Evolutionary conservation across 2,113 vertebrate species (phyloP).

Genomic region (Amazona guildingii): DNA sequence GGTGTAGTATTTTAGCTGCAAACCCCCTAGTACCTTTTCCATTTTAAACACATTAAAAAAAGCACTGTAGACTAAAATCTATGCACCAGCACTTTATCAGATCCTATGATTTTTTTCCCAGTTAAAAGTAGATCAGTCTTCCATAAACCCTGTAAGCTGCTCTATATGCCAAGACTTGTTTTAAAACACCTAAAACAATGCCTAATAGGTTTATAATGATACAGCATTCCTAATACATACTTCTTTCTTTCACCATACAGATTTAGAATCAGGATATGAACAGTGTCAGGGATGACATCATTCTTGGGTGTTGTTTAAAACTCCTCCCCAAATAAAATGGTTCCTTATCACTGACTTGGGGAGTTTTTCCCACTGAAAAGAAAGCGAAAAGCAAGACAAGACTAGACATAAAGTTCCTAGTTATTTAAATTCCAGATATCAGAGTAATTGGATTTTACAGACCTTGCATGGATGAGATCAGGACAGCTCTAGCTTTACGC

Average conservation of each 20-base stretch:
- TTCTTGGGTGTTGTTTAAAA: slow-evolving; percentile 33
- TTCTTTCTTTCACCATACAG: slow-evolving; percentile 9
- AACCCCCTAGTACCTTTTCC: not conserved
- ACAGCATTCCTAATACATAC: not conserved
- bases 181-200: not conserved
- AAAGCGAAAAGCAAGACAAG: slow-evolving; percentile 55
- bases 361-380: slow-evolving; percentile 30
- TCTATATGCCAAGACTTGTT: slow-evolving; percentile 37
- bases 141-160: not conserved
- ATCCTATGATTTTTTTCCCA: not conserved
- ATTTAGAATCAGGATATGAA: slow-evolving; percentile 29
- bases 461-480: slow-evolving; percentile 42
- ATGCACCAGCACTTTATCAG: not conserved
- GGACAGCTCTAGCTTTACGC: not conserved
- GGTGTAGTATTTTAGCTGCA: slow-evolving; percentile 53
- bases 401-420: slow-evolving; percentile 24
- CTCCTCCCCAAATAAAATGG: slow-evolving; percentile 57
- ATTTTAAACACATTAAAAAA: not conserved
- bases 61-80: not conserved
- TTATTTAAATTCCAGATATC: slow-evolving; percentile 33
- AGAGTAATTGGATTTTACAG: slow-evolving; percentile 42
- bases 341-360: slow-evolving; percentile 59
- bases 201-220: not conserved
- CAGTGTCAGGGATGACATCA: slow-evolving; percentile 40
- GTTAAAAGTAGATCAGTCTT: not conserved